These are phyloP conservation scores for Luidia sarsii DNA, from an alignment of 53 echinoderm and acorn worm species.

Conservation along the genomic window DNA sequence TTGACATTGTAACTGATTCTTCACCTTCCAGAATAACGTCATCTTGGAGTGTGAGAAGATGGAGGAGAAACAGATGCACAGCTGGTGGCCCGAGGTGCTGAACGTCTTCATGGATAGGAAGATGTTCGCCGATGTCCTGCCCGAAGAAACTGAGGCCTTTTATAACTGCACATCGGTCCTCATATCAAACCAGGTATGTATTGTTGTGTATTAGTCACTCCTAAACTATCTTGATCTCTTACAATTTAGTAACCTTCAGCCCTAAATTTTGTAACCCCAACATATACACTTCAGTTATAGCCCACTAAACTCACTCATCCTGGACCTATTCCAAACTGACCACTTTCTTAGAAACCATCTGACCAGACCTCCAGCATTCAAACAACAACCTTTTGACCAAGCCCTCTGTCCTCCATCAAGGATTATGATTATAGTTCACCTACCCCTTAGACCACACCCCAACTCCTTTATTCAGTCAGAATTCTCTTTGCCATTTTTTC, in stretches of 20 bases:
- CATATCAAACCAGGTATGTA: conserved; percentile 92
- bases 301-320: too few relatives aligned
- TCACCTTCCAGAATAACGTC: conserved; percentile 70
- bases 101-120: conserved; percentile 92
- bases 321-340: too few relatives aligned
- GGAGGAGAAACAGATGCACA: conserved; percentile 98
- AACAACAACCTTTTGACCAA: too few relatives aligned
- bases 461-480: too few relatives aligned
- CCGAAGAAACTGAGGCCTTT: conserved; percentile 82
- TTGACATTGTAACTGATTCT: too few relatives aligned
- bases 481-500: too few relatives aligned
- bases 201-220: neutral
- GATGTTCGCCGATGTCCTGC: conserved; percentile 55
- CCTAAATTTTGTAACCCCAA: neutral
- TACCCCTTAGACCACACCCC: too few relatives aligned
- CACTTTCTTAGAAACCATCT: too few relatives aligned
- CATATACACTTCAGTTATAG: too few relatives aligned
- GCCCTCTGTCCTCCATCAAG: too few relatives aligned
- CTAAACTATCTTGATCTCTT: too few relatives aligned
- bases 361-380: too few relatives aligned
- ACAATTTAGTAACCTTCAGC: neutral
- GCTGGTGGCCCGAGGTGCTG: conserved; percentile 99
- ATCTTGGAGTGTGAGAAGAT: conserved; percentile 98
- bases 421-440: neutral
- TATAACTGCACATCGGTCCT: conserved; percentile 92